Conservation (phyloP, 2,797 vertebrate species). For the Melanotaenia pygmaea region DNA sequence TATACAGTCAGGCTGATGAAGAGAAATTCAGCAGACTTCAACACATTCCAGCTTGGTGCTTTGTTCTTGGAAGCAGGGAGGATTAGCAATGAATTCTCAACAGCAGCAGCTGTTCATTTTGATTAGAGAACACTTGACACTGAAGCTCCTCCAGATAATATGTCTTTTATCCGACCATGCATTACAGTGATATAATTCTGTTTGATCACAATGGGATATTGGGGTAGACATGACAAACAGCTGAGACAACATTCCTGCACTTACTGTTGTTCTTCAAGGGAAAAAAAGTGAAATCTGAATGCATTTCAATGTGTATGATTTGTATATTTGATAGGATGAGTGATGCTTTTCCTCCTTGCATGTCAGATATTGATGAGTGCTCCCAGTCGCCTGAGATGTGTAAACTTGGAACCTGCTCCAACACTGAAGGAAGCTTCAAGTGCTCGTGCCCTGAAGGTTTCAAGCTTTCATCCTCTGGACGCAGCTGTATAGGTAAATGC, state of each 20-base stretch:
- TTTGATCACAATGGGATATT: conserved; percentile 41
- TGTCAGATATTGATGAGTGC: conserved; percentile 95
- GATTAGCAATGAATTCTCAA: conserved; percentile 51
- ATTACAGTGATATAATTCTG: conserved; percentile 28
- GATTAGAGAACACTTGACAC: conserved; percentile 51
- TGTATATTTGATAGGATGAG: not conserved
- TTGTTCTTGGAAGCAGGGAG: conserved; percentile 69
- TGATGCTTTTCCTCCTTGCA: conserved; percentile 42
- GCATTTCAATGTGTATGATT: not conserved
- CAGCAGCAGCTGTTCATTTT: conserved; percentile 60
- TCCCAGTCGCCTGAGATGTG: conserved; percentile 91
- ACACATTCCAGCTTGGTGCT: conserved; percentile 70
- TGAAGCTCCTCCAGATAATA: conserved; percentile 23
- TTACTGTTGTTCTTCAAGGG: conserved; percentile 8
- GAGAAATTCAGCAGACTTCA: conserved; percentile 75
- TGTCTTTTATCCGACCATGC: conserved; percentile 18
- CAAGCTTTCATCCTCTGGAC: conserved; percentile 90
- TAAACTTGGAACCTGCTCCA: conserved; percentile 91
- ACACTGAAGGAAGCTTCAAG: conserved; percentile 92
- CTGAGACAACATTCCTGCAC: conserved; percentile 30
- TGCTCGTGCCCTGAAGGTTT: conserved; percentile 93
- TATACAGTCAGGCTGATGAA: conserved; percentile 72
- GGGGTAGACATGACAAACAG: conserved; percentile 22
- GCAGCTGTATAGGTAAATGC: conserved; percentile 91
- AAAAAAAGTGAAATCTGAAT: conserved; percentile 4